Evolutionary conservation across 2,113 vertebrate species (phyloP).

Genomic region (Pollachius pollachius): DNA sequence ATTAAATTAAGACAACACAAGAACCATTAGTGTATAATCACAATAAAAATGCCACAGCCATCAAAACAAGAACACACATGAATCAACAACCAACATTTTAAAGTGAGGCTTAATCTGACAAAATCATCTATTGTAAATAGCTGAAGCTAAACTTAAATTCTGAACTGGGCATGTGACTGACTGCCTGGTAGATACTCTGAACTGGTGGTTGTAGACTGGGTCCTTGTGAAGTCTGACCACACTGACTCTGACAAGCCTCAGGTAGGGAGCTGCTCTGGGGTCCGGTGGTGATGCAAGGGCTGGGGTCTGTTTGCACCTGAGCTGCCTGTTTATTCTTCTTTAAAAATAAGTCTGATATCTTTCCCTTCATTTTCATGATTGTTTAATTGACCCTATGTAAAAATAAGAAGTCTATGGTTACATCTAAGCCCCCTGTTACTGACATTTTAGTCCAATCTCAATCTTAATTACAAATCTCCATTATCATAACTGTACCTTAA

Average conservation of each 20-base stretch:
- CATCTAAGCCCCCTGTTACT: background rate
- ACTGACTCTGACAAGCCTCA: slow-evolving; percentile 3
- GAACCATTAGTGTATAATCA: background rate
- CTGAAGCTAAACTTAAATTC: slow-evolving; percentile 17
- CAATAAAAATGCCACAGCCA: background rate
- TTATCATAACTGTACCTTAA: background rate
- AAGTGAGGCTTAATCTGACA: background rate
- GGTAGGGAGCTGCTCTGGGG: slow-evolving; percentile 1
- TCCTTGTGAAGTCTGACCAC: slow-evolving; percentile 15
- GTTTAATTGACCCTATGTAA: background rate
- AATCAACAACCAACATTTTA: background rate
- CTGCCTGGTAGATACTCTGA: slow-evolving; percentile 11
- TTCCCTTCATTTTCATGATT: background rate
- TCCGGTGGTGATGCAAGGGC: slow-evolving; percentile 2
- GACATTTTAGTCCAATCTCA: too few species aligned
- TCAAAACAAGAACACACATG: too few species aligned
- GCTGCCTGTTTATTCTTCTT: slow-evolving; percentile 6
- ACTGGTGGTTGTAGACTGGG: background rate
- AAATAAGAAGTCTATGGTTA: background rate
- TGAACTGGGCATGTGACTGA: slow-evolving; percentile 2
- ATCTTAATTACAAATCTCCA: too few species aligned
- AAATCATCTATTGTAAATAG: slow-evolving; percentile 4
- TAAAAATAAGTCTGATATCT: background rate
- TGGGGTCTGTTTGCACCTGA: slow-evolving; percentile 13
- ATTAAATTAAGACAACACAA: background rate